phyloP scores from a whole-genome alignment of 2,113 vertebrate genomes.

The Clarias batrachus region DNA sequence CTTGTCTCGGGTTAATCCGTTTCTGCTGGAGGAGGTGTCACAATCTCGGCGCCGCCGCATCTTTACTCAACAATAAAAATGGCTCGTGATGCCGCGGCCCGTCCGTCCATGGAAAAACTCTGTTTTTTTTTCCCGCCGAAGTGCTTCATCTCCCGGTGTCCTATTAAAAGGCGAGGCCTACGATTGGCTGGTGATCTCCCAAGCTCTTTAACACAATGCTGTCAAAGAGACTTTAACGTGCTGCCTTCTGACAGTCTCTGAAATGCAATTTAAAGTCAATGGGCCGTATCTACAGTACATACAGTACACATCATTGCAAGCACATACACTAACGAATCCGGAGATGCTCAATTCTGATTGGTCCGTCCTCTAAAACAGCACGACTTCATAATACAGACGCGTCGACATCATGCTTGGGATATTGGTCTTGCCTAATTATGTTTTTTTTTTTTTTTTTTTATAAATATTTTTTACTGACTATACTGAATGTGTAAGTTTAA shows the following conservation, averaged over 20 bases:
- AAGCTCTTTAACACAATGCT: neutral
- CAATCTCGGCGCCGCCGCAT: constrained; percentile 48
- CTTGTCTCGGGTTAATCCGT: constrained; percentile 58
- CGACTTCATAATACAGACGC: neutral
- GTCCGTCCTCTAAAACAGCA: neutral
- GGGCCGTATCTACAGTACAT: neutral
- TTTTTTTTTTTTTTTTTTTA: neutral
- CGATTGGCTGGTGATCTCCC: neutral
- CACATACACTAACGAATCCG: neutral
- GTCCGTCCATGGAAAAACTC: constrained; percentile 40
- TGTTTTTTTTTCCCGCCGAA: constrained; percentile 36
- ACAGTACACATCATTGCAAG: neutral
- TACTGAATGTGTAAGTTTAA: neutral
- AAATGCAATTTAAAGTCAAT: constrained; percentile 6
- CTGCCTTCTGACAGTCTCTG: no score
- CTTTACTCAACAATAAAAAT: constrained; percentile 57
- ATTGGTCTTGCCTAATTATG: neutral
- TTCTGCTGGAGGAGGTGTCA: constrained; percentile 54
- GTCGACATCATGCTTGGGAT: neutral
- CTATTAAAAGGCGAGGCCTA: neutral
- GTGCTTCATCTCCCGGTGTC: constrained; percentile 37
- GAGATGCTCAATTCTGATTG: neutral
- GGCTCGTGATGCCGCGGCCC: constrained; percentile 44
- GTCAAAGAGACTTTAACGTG: neutral
- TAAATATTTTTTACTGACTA: neutral